Conservation (phyloP, 1,140 invertebrate genomes). For the Pseudomyrmex concolor region DNA sequence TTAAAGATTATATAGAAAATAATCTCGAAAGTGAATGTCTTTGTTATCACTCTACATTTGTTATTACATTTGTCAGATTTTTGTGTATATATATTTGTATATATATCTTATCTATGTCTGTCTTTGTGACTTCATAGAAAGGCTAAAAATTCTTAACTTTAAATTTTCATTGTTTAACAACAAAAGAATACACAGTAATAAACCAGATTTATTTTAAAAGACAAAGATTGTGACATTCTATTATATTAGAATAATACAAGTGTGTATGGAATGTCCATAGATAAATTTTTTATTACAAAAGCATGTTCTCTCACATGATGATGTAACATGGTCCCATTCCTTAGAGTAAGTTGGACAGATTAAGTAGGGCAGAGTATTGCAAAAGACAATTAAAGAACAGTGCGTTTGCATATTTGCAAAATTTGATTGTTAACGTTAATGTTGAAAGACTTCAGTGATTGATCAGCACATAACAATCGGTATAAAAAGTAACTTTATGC, state of each 20-base stretch:
- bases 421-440: neutral
- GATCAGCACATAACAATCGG: slow-evolving; percentile 44
- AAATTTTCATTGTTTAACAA: too few relatives aligned
- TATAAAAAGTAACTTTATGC: slow-evolving; percentile 38
- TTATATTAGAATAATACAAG: neutral
- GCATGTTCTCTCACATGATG: neutral
- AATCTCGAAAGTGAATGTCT: too few relatives aligned
- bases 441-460: slow-evolving; percentile 58
- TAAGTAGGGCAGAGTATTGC: slow-evolving; percentile 54
- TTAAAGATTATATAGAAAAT: too few relatives aligned
- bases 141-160: too few relatives aligned
- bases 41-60: too few relatives aligned
- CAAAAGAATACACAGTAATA: too few relatives aligned
- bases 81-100: neutral
- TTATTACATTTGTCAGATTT: too few relatives aligned
- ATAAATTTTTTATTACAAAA: neutral
- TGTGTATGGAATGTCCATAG: neutral
- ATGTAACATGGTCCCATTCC: neutral
- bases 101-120: neutral
- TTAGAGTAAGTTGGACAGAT: neutral
- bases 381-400: slow-evolving; percentile 19
- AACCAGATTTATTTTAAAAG: too few relatives aligned
- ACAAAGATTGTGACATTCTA: too few relatives aligned
- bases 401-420: slow-evolving; percentile 50
- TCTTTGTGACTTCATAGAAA: too few relatives aligned